phyloP scores from a whole-genome alignment of 1,140 invertebrate genomes.

The Hycleus phaleratus region DNA sequence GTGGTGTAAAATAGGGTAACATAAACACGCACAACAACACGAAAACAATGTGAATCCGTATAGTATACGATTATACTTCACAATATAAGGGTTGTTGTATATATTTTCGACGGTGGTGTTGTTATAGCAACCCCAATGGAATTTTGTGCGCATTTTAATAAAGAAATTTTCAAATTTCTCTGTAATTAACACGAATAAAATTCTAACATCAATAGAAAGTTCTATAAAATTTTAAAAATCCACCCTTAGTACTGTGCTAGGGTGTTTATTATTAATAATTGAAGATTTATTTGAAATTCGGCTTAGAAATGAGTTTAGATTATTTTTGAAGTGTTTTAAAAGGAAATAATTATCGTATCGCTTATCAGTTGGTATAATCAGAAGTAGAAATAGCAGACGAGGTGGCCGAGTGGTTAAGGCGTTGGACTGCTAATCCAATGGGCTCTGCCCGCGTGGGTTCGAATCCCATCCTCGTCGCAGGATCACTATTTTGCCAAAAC shows the following conservation, averaged over 20 bases:
- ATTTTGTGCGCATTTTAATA: conserved; percentile 6
- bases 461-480: conserved; percentile 44
- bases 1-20: conserved; percentile 9
- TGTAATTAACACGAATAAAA: not conserved
- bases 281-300: no score
- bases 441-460: conserved; percentile 50
- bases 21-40: conserved; percentile 13
- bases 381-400: conserved; percentile 28
- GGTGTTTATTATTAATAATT: no score
- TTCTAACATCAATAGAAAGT: no score
- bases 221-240: no score
- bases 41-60: conserved; percentile 11
- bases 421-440: conserved; percentile 53
- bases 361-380: not conserved
- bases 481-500: not conserved
- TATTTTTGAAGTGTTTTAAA: not conserved
- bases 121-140: conserved; percentile 12
- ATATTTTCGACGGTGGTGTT: conserved; percentile 8
- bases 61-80: not conserved
- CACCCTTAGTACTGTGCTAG: no score
- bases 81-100: conserved; percentile 6
- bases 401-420: conserved; percentile 50
- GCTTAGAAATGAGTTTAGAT: no score
- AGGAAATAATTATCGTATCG: not conserved
- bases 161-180: not conserved